phyloP scores from a whole-genome alignment of 64 coral and sea anemone genomes.

The Astreopora myriophthalma region DNA sequence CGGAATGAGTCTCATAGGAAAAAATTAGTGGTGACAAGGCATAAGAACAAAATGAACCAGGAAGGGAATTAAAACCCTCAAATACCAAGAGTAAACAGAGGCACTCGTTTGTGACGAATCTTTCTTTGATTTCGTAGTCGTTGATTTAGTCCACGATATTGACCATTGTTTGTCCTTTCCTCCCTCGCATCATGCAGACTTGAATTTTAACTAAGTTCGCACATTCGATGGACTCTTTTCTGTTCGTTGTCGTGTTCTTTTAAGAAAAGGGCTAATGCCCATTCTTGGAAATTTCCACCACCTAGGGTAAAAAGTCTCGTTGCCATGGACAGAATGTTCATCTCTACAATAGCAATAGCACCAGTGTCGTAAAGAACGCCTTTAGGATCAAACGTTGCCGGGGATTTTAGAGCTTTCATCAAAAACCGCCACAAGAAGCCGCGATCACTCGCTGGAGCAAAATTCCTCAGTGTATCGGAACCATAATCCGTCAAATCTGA shows the following conservation, averaged over 20 bases:
- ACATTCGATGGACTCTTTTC: constrained; percentile 39
- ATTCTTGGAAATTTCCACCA: constrained; percentile 97
- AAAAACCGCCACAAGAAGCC: constrained; percentile 60
- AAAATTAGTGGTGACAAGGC: too few species aligned
- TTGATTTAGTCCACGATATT: too few species aligned
- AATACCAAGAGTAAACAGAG: too few species aligned
- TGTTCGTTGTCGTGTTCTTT: background rate
- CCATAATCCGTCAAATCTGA: constrained; percentile 94
- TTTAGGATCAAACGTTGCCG: constrained; percentile 62
- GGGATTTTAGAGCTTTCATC: constrained; percentile 61
- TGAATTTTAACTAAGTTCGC: constrained; percentile 54
- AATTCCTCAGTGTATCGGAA: constrained; percentile 84
- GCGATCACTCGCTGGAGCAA: constrained; percentile 47
- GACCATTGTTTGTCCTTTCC: too few species aligned
- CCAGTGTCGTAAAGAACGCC: constrained; percentile 86
- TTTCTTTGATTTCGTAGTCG: too few species aligned
- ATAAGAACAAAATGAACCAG: too few species aligned
- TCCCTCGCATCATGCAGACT: too few species aligned
- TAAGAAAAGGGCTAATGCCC: constrained; percentile 82
- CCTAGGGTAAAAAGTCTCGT: constrained; percentile 84
- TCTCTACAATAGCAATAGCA: constrained; percentile 92
- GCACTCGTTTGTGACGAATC: too few species aligned
- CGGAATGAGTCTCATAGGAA: too few species aligned
- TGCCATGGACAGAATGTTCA: constrained; percentile 94
- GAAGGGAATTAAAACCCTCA: too few species aligned